A percentile compares a stretch with the other conserved stretches of the same genome.
Conservation (phyloP, 2,797 vertebrate species). For the Pseudopleuronectes americanus region DNA sequence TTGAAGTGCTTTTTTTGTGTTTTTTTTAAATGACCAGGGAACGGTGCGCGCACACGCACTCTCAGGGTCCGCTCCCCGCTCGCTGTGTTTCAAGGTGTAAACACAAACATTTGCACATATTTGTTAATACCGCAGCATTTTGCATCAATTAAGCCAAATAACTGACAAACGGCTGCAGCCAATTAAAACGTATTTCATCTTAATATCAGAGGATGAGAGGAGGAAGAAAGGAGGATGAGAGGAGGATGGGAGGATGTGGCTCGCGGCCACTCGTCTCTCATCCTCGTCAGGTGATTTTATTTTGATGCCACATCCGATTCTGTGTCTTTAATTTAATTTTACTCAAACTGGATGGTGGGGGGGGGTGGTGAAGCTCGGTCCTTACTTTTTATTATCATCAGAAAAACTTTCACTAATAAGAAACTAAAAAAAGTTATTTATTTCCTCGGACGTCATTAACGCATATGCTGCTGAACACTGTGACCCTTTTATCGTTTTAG, state of each 20-base stretch:
- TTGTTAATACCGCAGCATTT: slow-evolving; percentile 41
- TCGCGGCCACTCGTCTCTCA: not conserved
- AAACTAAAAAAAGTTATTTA: slow-evolving; percentile 9
- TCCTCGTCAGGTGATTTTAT: slow-evolving; percentile 5
- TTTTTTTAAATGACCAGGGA: slow-evolving; percentile 18
- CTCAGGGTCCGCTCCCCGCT: slow-evolving; percentile 25
- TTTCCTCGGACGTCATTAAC: slow-evolving; percentile 15
- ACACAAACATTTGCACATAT: slow-evolving; percentile 54
- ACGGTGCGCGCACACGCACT: slow-evolving; percentile 4
- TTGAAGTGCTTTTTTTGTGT: slow-evolving; percentile 11
- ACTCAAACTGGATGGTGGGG: not conserved
- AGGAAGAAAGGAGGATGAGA: not conserved
- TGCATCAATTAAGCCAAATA: slow-evolving; percentile 38
- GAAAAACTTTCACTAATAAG: not conserved
- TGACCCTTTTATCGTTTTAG: slow-evolving; percentile 22
- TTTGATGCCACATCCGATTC: not conserved
- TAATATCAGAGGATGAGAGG: slow-evolving; percentile 5
- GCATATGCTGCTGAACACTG: slow-evolving; percentile 8
- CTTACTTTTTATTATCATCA: not conserved
- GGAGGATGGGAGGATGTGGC: not conserved
- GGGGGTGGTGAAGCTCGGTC: not conserved
- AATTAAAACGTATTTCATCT: slow-evolving; percentile 36
- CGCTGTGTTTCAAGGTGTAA: slow-evolving; percentile 45
- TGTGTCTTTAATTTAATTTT: not conserved
- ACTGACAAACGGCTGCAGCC: slow-evolving; percentile 9